Evolutionary conservation across 2,113 vertebrate genomes (phyloP).

Genomic region (Axis porcinus): DNA sequence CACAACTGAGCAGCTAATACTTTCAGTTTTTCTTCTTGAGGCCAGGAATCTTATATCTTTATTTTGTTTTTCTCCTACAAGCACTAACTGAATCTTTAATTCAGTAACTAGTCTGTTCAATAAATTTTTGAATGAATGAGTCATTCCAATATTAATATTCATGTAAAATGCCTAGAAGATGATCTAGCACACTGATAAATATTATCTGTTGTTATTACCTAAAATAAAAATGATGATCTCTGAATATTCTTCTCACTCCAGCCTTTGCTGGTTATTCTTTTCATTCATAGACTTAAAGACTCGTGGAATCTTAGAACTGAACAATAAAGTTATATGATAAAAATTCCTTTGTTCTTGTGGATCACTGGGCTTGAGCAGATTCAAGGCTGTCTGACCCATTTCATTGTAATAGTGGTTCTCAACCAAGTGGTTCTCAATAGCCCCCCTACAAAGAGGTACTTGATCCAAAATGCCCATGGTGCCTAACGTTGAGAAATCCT

Average conservation of each 20-base stretch:
- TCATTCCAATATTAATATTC: neutral
- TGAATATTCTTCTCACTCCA: neutral
- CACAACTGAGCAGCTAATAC: neutral
- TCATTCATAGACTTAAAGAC: neutral
- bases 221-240: neutral
- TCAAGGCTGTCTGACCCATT: neutral
- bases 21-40: neutral
- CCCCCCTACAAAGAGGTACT: neutral
- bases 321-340: neutral
- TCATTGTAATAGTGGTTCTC: neutral
- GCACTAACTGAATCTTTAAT: neutral
- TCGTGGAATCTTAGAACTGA: constrained; percentile 3
- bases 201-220: neutral
- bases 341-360: neutral
- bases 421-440: neutral
- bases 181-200: neutral
- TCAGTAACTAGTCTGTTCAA: neutral
- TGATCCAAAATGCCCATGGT: neutral
- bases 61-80: neutral
- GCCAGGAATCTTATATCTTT: neutral
- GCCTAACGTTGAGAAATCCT: neutral
- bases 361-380: neutral
- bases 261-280: constrained; percentile 3
- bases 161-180: neutral
- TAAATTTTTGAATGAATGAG: neutral